Evolutionary conservation across 1,140 invertebrate genomes (phyloP).

Genomic region (Zaprionus camerounensis): DNA sequence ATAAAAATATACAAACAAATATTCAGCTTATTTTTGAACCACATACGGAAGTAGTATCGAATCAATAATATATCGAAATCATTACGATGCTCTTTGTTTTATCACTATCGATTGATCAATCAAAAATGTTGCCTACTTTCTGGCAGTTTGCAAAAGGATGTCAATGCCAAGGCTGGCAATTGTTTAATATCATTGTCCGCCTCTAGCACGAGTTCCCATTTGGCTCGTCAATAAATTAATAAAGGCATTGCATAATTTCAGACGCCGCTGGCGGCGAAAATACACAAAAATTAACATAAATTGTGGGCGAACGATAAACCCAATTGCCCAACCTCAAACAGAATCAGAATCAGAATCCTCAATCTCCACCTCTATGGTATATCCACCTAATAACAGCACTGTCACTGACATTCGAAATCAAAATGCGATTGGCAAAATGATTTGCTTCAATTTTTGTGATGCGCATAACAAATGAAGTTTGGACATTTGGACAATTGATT

Average conservation of each 20-base stretch:
- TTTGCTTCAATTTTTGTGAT: slow-evolving; percentile 83
- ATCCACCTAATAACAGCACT: slow-evolving; percentile 56
- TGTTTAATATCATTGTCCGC: slow-evolving; percentile 16
- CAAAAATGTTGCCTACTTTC: background rate
- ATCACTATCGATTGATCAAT: background rate
- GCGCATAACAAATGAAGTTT: slow-evolving; percentile 82
- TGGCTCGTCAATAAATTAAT: slow-evolving; percentile 75
- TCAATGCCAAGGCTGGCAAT: background rate
- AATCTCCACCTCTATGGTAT: background rate
- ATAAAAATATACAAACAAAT: background rate
- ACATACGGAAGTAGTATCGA: too few species aligned
- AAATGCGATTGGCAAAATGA: slow-evolving; percentile 82
- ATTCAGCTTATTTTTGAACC: background rate
- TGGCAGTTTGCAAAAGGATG: background rate
- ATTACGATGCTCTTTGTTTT: too few species aligned
- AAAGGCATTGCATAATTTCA: slow-evolving; percentile 79
- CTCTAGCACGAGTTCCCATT: slow-evolving; percentile 47
- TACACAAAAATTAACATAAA: slow-evolving; percentile 78
- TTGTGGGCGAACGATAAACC: slow-evolving; percentile 46
- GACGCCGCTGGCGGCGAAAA: slow-evolving; percentile 67
- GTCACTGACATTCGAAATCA: slow-evolving; percentile 77
- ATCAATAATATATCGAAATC: too few species aligned
- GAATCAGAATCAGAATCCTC: too few species aligned
- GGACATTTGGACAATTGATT: slow-evolving; percentile 82
- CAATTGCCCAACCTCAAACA: background rate